Evolutionary conservation across 2,888 invertebrate species (phyloP), one percentile per base, ranked within the genome.

Genomic region (Ochropacha duplaris): DNA sequence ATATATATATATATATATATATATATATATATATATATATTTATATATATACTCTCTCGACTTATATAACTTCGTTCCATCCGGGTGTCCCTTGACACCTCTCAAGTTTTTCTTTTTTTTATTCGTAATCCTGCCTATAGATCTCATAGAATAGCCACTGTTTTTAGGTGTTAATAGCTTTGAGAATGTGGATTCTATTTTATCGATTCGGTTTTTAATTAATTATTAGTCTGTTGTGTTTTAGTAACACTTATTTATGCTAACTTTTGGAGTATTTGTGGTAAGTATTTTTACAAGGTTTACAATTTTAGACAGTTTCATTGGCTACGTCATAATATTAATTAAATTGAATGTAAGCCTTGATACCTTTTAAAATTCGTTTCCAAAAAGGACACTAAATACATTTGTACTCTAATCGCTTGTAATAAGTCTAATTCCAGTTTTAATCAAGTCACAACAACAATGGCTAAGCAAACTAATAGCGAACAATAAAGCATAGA

Each of bases 121-220:
- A n/a, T n/a, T n/a, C n/a, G n/a, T n/a, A n/a, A n/a, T n/a, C n/a
- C n/a, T n/a, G n/a, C n/a, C n/a, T n/a, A n/a, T n/a, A n/a, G n/a
- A n/a, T n/a, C n/a, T n/a, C n/a, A n/a, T n/a, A n/a, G n/a, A n/a
- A n/a, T n/a, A 62, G 86, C 88, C 87, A 86, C 87, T 75, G 90
- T 84, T 84, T 79, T 81, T 77, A 78, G 80, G 88, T 90, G 90
- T 90, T 90, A 90, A 91, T 89, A 88, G 87, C 61, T 68, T 60
- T 73, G 72, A 72, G 70, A 57, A 69, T 58, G 63, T 31, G 65
- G n/a, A 36, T n/a, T 36, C n/a, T 36, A 36, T 36, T 36, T n/a
- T 36, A n/a, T n/a, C n/a, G n/a, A n/a, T n/a, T 36, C n/a, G 4
- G n/a, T 36, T 76, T 79, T 80, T 76, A 80, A 80, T 68, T 75